A percentile compares a stretch with the other conserved stretches of the same genome.
Evolutionary conservation across 2,797 vertebrate genomes (phyloP).

Genomic region (Zenarchopterus dispar): DNA sequence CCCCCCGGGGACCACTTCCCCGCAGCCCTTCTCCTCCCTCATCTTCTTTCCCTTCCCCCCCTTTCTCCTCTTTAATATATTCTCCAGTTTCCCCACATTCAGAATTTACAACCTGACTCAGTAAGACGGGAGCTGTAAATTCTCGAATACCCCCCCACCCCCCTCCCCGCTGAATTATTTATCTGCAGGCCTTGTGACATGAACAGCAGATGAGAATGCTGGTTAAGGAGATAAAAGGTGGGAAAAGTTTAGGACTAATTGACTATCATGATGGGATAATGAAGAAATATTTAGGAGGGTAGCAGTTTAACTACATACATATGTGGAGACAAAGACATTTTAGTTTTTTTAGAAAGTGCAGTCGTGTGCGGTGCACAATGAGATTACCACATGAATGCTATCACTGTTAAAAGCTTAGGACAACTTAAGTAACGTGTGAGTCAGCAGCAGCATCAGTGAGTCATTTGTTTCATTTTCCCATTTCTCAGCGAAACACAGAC

Average conservation of each 20-base stretch:
- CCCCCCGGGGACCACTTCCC: slow-evolving; percentile 89
- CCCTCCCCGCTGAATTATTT: slow-evolving; percentile 90
- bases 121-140: slow-evolving; percentile 88
- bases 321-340: slow-evolving; percentile 18
- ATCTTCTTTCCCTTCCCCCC: slow-evolving; percentile 58
- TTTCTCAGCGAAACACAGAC: slow-evolving; percentile 47
- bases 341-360: slow-evolving; percentile 39
- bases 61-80: slow-evolving; percentile 65
- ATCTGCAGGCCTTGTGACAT: slow-evolving; percentile 89
- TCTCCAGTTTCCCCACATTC: slow-evolving; percentile 82
- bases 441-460: slow-evolving; percentile 57
- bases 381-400: slow-evolving; percentile 23
- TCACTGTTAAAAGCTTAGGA: slow-evolving; percentile 36
- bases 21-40: slow-evolving; percentile 72
- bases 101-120: slow-evolving; percentile 90
- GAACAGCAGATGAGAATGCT: slow-evolving; percentile 93
- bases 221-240: slow-evolving; percentile 96
- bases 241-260: slow-evolving; percentile 92
- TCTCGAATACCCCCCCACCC: slow-evolving; percentile 76
- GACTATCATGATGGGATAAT: slow-evolving; percentile 94
- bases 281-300: slow-evolving; percentile 86
- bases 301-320: slow-evolving; percentile 41
- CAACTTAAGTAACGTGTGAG: slow-evolving; percentile 55
- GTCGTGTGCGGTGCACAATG: slow-evolving; percentile 27
- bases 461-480: slow-evolving; percentile 61